Base-by-base conservation (phyloP, 2,888 invertebrate genomes). In the Watsonalla cultraria region DNA sequence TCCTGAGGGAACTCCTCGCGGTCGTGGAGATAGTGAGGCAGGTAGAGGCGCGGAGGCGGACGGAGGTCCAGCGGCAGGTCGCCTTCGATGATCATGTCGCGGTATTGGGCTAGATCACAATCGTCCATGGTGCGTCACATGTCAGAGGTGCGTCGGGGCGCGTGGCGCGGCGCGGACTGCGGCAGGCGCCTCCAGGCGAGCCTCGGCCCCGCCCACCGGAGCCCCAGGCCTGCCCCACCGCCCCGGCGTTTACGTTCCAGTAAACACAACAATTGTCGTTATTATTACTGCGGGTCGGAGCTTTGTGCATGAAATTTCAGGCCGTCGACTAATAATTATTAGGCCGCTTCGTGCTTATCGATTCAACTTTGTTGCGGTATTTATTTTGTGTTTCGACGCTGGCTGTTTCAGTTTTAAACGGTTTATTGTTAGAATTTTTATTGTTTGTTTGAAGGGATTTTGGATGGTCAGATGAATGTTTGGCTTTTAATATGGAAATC, bases 251-350 rank as follows among this genome's bases (percentile, higher is more conserved):
- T 86, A 89, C 90, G 90, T 89, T 86, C 86, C 90, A 89, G 85
- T 90, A 89, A 90, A 90, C 90, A 90, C 89, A 90, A 90, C 90
- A 90, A 89, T 89, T 88, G 90, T 86, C 88, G 88, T 90, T 90
- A 90, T 90, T 90, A 90, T 90, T 88, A 84, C 86, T 89, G 89
- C 82, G 89, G 90, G 84, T 83, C 89, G 85, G 83, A 81, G 88
- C 90, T 90, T 90, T 90, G 90, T 90, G 89, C 89, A 87, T 88
- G 90, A 90, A 42, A 90, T 90, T 90, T 90, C 90, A 90, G 90
- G 85, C 87, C 87, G 87, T 72, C 82, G 84, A 86, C 86, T 89
- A 87, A 88, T 90, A 85, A 90, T 90, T 87, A 90, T 89, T 88
- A 89, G 86, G 81, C 83, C 74, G 80, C 75, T 76, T 67, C 66